Evolutionary conservation across 2,888 invertebrate genomes (phyloP), one percentile per base, ranked within the genome.

Genomic region (Agriopis leucophaearia): DNA sequence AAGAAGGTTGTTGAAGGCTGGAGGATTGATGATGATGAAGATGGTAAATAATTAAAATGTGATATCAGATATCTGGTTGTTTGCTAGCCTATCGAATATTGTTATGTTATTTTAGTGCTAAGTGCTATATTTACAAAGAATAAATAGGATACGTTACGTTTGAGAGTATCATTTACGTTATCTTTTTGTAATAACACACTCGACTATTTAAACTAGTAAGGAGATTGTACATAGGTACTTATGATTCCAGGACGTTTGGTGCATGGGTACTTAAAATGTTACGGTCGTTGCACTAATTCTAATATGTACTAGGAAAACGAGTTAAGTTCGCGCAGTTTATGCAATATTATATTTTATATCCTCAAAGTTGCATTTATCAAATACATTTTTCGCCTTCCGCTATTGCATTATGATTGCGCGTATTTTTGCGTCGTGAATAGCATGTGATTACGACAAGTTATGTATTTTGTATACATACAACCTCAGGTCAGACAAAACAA

Each of bases 171-270:
- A 27, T 27, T 6, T n/a, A 62, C 45, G 10, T 68, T 64, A 61
- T 72, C 61, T 61, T 45, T 61, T 61, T 50, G 36, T 18, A 44
- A 58, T 57, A 56, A 66, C 44, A 60, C n/a, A 10, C 58, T 64
- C 52, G 9, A 52, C 52, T 18, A 60, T 44, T 40, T 54, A 0
- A 36, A 16, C 27, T 60, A 47, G 64, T 60, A 13, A 56, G 13
- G 44, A 27, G 7, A 3, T 27, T 3, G 52, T n/a, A n/a, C 13
- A n/a, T n/a, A n/a, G n/a, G 50, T 51, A 35, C 35, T 9, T 38
- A 50, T 12, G n/a, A 57, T n/a, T 45, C 60, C 45, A 65, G 67
- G 61, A 15, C 62, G 45, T 16, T 65, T 13, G 48, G 72, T 73
- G 62, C 73, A 56, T 10, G 9, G 8, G 50, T 12, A 62, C 66